Evolutionary conservation across 2,888 invertebrate species (phyloP).

Genomic region (Micropterix aruncella): DNA sequence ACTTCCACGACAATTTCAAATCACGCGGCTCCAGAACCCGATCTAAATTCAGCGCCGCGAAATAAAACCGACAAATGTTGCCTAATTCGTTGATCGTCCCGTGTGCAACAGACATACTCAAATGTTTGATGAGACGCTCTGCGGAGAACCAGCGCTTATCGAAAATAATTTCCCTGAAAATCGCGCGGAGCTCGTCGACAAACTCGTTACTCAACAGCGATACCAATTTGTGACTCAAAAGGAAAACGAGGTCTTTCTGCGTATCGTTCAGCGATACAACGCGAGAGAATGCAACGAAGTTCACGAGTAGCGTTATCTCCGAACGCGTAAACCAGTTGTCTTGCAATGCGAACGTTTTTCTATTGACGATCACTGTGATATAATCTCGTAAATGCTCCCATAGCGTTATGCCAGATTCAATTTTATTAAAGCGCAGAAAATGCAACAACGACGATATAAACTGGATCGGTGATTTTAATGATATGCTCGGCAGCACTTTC

Average conservation of each 20-base stretch:
- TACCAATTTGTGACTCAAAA: slow-evolving; percentile 43
- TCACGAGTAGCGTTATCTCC: slow-evolving; percentile 41
- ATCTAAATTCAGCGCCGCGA: slow-evolving; percentile 30
- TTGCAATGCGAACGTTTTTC: slow-evolving; percentile 24
- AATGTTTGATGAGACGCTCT: slow-evolving; percentile 36
- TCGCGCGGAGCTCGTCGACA: slow-evolving; percentile 36
- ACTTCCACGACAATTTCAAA: slow-evolving; percentile 34
- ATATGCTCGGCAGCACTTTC: slow-evolving; percentile 27
- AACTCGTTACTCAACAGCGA: slow-evolving; percentile 45
- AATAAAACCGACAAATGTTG: slow-evolving; percentile 23
- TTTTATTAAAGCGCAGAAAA: slow-evolving; percentile 21
- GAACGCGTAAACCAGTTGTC: slow-evolving; percentile 49
- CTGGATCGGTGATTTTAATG: slow-evolving; percentile 24
- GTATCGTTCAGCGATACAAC: slow-evolving; percentile 23
- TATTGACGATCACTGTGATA: slow-evolving; percentile 22
- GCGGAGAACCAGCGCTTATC: slow-evolving; percentile 43
- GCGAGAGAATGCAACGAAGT: slow-evolving; percentile 29
- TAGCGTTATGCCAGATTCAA: slow-evolving; percentile 24
- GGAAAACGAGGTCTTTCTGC: slow-evolving; percentile 37
- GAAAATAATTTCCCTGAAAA: slow-evolving; percentile 46
- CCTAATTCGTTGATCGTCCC: slow-evolving; percentile 24
- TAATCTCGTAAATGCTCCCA: slow-evolving; percentile 27
- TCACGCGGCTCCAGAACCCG: slow-evolving; percentile 22
- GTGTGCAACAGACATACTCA: slow-evolving; percentile 32
- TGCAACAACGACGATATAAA: slow-evolving; percentile 28